Evolutionary conservation across 2,113 vertebrate species (phyloP), one percentile per base, ranked within the genome.

Genomic region (Megaceryle maxima): DNA sequence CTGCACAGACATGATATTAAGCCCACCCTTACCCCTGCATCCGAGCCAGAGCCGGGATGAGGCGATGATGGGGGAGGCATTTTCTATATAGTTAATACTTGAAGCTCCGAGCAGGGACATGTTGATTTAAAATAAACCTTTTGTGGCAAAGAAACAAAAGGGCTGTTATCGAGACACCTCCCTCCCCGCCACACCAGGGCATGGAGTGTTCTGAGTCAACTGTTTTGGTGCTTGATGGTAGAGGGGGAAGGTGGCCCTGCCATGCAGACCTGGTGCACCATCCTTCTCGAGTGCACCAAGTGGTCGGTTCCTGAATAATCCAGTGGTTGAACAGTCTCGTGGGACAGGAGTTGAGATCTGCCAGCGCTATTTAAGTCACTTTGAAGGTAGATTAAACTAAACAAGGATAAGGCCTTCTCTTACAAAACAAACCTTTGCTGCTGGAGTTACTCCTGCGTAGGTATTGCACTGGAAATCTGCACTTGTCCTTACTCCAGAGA

Each of bases 151-250:
- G 66, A 46, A 83, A n/a, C 41, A n/a, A 75, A 60, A 50, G 60
- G 15, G 28, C 24, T 8, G 33, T 69, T 37, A 28, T 1, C 0
- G 6, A 53, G 46, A 41, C 37, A 37, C 37, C 37, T n/a, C n/a
- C n/a, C n/a, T n/a, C 37, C 37, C 39, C 22, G 13, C 43, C 2
- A 2, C 2, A 5, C 7, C 3, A 0, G n/a, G n/a, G 50, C 50
- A 14, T 56, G 29, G 10, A 21, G 19, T 26, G n/a, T 41, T 41
- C 35, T 5, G 39, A 21, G 57, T 16, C 2, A 12, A 28, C 39
- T 57, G 7, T 14, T 60, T 9, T 6, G 48, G 72, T 19, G 17
- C 26, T 37, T 62, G 29, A 1, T 57, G 56, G 55, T 31, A 67
- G 67, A 41, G 46, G 48, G 67, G 15, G 50, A n/a, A 59, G 55